A percentile compares a stretch with the other conserved stretches of the same genome.
Evolutionary conservation across 2,113 vertebrate genomes (phyloP).

Genomic region (Paedocypris sp.): DNA sequence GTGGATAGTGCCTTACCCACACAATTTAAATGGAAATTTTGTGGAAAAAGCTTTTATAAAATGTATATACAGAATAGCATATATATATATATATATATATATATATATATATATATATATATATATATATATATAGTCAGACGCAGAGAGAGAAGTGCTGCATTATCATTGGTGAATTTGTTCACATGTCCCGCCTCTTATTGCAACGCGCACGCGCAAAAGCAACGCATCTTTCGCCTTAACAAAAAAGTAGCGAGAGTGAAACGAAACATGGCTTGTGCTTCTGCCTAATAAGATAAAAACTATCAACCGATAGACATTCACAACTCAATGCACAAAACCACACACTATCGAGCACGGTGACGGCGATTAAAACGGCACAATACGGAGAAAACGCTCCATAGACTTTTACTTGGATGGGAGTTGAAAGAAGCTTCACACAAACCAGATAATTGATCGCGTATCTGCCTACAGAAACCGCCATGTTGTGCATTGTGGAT

Average conservation of each 20-base stretch:
- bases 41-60: too few relatives aligned
- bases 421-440: neutral
- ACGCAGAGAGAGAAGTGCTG: neutral
- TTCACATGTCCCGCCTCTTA: neutral
- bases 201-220: slow-evolving; percentile 17
- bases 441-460: slow-evolving; percentile 13
- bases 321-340: neutral
- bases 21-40: too few relatives aligned
- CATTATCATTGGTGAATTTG: neutral
- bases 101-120: too few relatives aligned
- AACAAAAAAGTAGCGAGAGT: slow-evolving; percentile 3
- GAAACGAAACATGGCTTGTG: neutral
- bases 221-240: slow-evolving; percentile 3
- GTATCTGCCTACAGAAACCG: slow-evolving; percentile 25
- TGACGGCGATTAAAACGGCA: neutral
- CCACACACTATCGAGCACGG: neutral
- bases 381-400: neutral
- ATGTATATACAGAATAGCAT: too few relatives aligned
- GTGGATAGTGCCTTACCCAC: too few relatives aligned
- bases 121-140: too few relatives aligned
- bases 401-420: neutral
- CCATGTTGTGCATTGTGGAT: slow-evolving; percentile 19
- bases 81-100: too few relatives aligned
- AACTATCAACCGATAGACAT: neutral
- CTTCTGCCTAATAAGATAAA: slow-evolving; percentile 5